These are phyloP conservation scores for Cephus rjabovi DNA, from an alignment of 2,888 invertebrate genomes.

Conservation along the genomic window DNA sequence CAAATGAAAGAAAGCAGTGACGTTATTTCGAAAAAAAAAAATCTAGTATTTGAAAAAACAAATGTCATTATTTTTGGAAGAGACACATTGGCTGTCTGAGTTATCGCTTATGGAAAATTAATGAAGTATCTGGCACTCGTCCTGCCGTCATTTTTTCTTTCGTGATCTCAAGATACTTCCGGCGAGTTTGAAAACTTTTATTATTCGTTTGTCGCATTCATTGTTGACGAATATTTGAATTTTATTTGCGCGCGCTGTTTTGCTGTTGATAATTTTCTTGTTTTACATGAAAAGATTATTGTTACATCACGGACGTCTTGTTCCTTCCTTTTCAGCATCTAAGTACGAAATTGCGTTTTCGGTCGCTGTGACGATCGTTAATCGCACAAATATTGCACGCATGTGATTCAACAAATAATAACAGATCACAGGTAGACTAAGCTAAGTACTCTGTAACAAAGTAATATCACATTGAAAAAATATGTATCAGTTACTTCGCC, in stretches of 20 bases:
- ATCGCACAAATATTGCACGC: constrained; percentile 45
- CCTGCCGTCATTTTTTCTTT: neutral
- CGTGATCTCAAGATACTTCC: neutral
- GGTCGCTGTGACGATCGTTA: neutral
- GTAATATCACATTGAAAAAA: constrained; percentile 62
- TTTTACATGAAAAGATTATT: constrained; percentile 39
- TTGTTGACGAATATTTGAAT: neutral
- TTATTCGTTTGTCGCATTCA: neutral
- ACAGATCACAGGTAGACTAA: constrained; percentile 61
- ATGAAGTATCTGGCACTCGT: neutral
- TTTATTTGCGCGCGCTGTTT: neutral
- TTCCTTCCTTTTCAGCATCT: neutral
- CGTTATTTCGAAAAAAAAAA: neutral
- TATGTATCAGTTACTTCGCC: constrained; percentile 48
- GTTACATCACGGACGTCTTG: constrained; percentile 48
- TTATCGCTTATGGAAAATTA: neutral
- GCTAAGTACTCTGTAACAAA: constrained; percentile 54
- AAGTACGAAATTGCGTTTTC: neutral
- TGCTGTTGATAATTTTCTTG: neutral
- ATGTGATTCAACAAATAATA: constrained; percentile 36
- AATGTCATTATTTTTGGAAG: neutral
- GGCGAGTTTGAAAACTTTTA: neutral
- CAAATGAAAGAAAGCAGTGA: neutral
- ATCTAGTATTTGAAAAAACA: no score
- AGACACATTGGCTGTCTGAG: neutral